Evolutionary conservation across 2,797 vertebrate species (phyloP).

Genomic region (Heteromormyrus szaboi): DNA sequence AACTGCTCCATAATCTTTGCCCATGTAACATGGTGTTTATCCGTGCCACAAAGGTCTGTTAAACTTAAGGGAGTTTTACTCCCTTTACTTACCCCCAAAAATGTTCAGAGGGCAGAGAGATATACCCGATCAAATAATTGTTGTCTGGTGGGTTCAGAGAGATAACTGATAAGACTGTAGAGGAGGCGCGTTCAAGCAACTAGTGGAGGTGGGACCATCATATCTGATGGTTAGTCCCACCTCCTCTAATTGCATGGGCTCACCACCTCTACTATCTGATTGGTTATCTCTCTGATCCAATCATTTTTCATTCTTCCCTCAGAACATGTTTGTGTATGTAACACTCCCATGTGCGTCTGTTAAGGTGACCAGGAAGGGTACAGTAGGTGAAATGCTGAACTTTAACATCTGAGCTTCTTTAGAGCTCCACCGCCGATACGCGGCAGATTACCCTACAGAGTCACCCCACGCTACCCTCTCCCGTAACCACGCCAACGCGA

Average conservation of each 20-base stretch:
- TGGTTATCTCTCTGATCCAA: background rate
- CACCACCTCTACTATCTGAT: background rate
- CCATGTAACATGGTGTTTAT: background rate
- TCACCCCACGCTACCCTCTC: background rate
- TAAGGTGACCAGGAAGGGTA: background rate
- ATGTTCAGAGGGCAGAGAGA: background rate
- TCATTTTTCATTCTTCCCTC: background rate
- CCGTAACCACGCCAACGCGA: background rate
- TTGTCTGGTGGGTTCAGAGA: background rate
- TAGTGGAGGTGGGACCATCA: background rate
- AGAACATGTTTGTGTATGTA: background rate
- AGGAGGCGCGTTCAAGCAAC: too few relatives aligned
- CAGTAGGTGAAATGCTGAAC: background rate
- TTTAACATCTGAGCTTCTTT: background rate
- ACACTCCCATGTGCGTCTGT: background rate
- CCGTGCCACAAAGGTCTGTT: background rate
- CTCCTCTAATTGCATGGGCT: too few relatives aligned
- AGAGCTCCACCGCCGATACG: background rate
- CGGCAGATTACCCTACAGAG: background rate
- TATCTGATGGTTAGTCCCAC: background rate
- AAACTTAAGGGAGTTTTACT: background rate
- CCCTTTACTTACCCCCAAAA: background rate
- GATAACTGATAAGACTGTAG: background rate
- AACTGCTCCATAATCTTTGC: background rate
- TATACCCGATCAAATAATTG: background rate